phyloP scores from a whole-genome alignment of 2,113 vertebrate genomes.

The Sorex araneus region DNA sequence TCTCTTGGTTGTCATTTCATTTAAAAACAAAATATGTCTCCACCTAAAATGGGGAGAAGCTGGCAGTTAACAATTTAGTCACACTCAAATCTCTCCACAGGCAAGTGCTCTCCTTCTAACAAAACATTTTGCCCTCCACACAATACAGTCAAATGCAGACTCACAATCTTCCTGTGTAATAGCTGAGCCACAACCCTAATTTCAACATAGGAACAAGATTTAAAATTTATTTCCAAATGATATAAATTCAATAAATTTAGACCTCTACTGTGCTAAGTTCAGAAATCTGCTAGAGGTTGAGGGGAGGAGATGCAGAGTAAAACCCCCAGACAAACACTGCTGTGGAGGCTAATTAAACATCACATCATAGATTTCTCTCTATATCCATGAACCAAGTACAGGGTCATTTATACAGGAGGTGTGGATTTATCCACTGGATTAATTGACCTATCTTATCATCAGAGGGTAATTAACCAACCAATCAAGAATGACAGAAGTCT shows the following conservation, averaged over 20 bases:
- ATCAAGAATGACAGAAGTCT: constrained; percentile 61
- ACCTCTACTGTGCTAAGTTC: constrained; percentile 14
- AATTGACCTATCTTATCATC: constrained; percentile 31
- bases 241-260: constrained; percentile 54
- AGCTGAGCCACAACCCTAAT: constrained; percentile 57
- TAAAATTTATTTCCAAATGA: constrained; percentile 70
- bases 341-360: not conserved
- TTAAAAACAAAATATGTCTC: constrained; percentile 77
- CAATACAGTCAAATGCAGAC: constrained; percentile 55
- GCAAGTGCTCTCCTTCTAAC: constrained; percentile 66
- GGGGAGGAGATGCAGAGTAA: constrained; percentile 1
- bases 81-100: constrained; percentile 62
- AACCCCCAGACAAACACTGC: not conserved
- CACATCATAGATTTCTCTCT: not conserved
- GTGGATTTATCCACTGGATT: constrained; percentile 39
- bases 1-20: constrained; percentile 72
- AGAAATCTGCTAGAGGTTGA: constrained; percentile 50
- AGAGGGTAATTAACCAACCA: constrained; percentile 59
- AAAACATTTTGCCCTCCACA: constrained; percentile 45
- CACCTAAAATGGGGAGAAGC: not conserved
- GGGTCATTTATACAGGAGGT: not conserved
- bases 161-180: constrained; percentile 45
- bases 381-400: not conserved
- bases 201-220: constrained; percentile 69
- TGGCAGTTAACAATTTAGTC: constrained; percentile 64